Percentiles rank a stretch among this genome's conserved stretches.
These are phyloP conservation scores for Lobophora halterata DNA, from an alignment of 2,888 invertebrate species.

Conservation along the genomic window DNA sequence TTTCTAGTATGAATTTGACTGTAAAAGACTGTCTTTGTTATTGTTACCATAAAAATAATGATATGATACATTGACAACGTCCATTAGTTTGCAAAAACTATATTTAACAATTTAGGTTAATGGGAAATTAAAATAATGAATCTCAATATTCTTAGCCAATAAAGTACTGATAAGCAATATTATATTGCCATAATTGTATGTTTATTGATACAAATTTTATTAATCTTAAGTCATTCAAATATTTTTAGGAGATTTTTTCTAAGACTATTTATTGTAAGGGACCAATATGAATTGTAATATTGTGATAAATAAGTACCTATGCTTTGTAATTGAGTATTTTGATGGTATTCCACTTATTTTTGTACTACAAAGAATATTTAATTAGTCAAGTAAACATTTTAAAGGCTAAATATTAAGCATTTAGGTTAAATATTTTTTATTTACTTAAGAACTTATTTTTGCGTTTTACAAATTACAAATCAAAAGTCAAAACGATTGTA, in stretches of 20 bases:
- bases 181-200: constrained; percentile 45
- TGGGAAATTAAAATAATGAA: constrained; percentile 34
- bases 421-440: too few species aligned
- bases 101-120: constrained; percentile 1
- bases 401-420: too few species aligned
- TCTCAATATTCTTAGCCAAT: constrained; percentile 53
- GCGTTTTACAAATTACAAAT: too few species aligned
- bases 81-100: constrained; percentile 33
- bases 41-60: constrained; percentile 31
- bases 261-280: constrained; percentile 23
- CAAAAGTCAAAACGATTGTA: too few species aligned
- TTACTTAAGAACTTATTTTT: too few species aligned
- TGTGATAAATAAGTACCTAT: constrained; percentile 26
- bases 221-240: background rate
- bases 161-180: constrained; percentile 25
- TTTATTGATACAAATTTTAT: constrained; percentile 3
- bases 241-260: constrained; percentile 3
- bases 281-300: constrained; percentile 17
- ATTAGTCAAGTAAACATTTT: too few species aligned
- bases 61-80: constrained; percentile 62
- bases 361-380: too few species aligned
- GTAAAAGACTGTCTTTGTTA: constrained; percentile 28
- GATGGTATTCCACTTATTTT: too few species aligned
- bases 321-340: constrained; percentile 28
- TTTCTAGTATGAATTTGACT: constrained; percentile 24